Percentiles rank a stretch among this genome's conserved stretches.
phyloP scores from a whole-genome alignment of 2,888 invertebrate species.

The Horisme vitalbata region DNA sequence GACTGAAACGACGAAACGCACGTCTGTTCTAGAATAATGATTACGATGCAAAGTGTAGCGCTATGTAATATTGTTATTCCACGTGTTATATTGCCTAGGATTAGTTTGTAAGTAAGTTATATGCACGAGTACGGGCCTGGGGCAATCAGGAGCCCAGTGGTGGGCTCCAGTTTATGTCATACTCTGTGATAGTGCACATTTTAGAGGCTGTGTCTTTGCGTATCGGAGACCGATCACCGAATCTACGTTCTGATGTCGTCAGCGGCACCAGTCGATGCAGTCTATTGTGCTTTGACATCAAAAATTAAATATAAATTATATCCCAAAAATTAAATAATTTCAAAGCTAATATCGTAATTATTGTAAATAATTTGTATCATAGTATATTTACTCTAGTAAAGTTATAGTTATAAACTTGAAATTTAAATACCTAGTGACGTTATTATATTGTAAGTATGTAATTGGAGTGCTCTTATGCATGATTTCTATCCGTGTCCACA shows the following conservation, averaged over 20 bases:
- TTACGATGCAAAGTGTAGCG: slow-evolving; percentile 62
- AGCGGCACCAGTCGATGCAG: slow-evolving; percentile 46
- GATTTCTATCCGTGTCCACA: slow-evolving; percentile 75
- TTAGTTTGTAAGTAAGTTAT: slow-evolving; percentile 72
- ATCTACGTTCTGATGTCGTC: slow-evolving; percentile 41
- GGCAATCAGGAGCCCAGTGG: slow-evolving; percentile 72
- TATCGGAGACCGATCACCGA: slow-evolving; percentile 41
- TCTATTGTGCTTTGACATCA: slow-evolving; percentile 77
- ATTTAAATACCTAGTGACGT: slow-evolving; percentile 49
- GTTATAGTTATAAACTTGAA: slow-evolving; percentile 62
- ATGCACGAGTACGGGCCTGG: slow-evolving; percentile 79
- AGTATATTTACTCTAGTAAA: slow-evolving; percentile 59
- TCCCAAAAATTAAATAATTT: slow-evolving; percentile 82
- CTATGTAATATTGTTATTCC: slow-evolving; percentile 76
- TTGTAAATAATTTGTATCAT: slow-evolving; percentile 79
- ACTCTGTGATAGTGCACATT: slow-evolving; percentile 81
- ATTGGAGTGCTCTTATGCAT: slow-evolving; percentile 76
- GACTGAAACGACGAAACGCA: slow-evolving; percentile 56
- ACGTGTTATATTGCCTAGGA: slow-evolving; percentile 75
- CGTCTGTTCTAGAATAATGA: slow-evolving; percentile 58
- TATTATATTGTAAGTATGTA: slow-evolving; percentile 40
- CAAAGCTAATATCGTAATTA: slow-evolving; percentile 69
- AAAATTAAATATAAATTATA: slow-evolving; percentile 66
- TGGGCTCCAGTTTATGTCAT: slow-evolving; percentile 78
- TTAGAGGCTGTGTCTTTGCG: slow-evolving; percentile 57